Conservation (phyloP, 92 coral and sea anemone genomes). For the Desmophyllum pertusum region DNA sequence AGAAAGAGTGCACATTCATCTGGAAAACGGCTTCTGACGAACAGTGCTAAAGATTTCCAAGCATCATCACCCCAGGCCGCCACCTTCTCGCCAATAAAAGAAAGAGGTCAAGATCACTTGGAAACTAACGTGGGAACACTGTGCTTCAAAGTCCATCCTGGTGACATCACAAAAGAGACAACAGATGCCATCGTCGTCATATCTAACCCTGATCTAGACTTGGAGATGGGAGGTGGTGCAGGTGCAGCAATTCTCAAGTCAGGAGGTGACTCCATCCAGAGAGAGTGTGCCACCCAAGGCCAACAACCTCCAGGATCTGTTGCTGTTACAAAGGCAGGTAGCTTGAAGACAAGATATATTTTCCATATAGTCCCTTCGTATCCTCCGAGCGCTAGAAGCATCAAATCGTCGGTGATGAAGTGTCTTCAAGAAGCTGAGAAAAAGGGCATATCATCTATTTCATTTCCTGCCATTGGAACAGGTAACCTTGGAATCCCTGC, state of each 20-base stretch:
- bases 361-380: slow-evolving; percentile 24
- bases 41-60: not conserved
- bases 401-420: slow-evolving; percentile 20
- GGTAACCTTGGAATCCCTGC: slow-evolving; percentile 61
- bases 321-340: slow-evolving; percentile 64
- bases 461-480: slow-evolving; percentile 84
- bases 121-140: slow-evolving; percentile 45
- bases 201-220: slow-evolving; percentile 53
- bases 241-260: slow-evolving; percentile 59
- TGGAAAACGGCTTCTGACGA: too few relatives aligned
- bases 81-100: slow-evolving; percentile 16
- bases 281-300: slow-evolving; percentile 33
- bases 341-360: slow-evolving; percentile 3
- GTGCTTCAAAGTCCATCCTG: slow-evolving; percentile 55
- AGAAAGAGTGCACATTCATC: too few relatives aligned
- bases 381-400: not conserved
- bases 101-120: slow-evolving; percentile 32
- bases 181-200: slow-evolving; percentile 62
- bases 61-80: not conserved
- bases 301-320: slow-evolving; percentile 26
- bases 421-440: slow-evolving; percentile 51
- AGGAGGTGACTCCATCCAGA: slow-evolving; percentile 63
- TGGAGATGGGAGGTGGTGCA: slow-evolving; percentile 48
- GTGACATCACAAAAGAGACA: slow-evolving; percentile 57
- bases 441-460: slow-evolving; percentile 33